These are phyloP conservation scores for Orius insidiosus DNA, from an alignment of 1,140 invertebrate genomes.

Conservation along the genomic window DNA sequence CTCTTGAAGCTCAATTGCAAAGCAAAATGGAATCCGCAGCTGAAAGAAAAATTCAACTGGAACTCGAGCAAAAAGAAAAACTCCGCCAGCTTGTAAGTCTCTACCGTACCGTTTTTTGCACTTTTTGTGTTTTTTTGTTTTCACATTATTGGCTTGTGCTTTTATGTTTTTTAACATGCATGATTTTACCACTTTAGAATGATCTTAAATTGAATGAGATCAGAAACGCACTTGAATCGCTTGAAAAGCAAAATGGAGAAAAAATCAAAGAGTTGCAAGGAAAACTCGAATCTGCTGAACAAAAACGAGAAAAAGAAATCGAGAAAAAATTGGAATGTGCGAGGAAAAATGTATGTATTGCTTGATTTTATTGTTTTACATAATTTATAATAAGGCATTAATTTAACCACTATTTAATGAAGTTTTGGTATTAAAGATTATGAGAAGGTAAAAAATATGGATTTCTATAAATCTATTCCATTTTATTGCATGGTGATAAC, in stretches of 20 bases:
- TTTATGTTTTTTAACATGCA: constrained; percentile 10
- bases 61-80: constrained; percentile 55
- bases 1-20: constrained; percentile 47
- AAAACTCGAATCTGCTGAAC: constrained; percentile 53
- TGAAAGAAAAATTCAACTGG: constrained; percentile 44
- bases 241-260: constrained; percentile 41
- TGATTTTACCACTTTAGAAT: constrained; percentile 29
- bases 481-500: too few relatives aligned
- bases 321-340: constrained; percentile 61
- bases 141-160: neutral
- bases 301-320: constrained; percentile 59
- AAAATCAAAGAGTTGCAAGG: constrained; percentile 55
- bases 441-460: too few relatives aligned
- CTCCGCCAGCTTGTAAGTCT: constrained; percentile 56
- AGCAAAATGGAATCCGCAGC: constrained; percentile 53
- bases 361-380: constrained; percentile 1
- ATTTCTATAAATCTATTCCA: too few relatives aligned
- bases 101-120: neutral
- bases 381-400: too few relatives aligned
- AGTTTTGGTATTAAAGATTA: too few relatives aligned
- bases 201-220: constrained; percentile 49
- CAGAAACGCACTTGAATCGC: constrained; percentile 38
- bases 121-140: neutral
- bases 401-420: too few relatives aligned
- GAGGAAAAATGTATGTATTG: constrained; percentile 51